Evolutionary conservation across 2,888 invertebrate species (phyloP).

Genomic region (Himalopsyche kuldschensis): DNA sequence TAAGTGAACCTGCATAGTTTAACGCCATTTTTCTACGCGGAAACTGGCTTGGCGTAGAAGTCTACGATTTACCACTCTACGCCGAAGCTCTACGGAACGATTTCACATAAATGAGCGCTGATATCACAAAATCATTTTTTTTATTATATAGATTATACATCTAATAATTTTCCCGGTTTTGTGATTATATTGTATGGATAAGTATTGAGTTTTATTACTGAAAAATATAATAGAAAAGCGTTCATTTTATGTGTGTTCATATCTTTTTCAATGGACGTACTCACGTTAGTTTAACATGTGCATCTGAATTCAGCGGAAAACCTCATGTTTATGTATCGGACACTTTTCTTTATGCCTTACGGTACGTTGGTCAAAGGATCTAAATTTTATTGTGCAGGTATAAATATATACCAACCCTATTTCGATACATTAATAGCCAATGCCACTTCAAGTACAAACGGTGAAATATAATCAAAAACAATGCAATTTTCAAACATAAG

Average conservation of each 20-base stretch:
- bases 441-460: no score
- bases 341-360: not conserved
- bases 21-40: not conserved
- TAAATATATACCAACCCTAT: not conserved
- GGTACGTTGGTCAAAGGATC: no score
- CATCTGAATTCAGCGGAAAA: not conserved
- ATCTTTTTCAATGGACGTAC: not conserved
- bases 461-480: no score
- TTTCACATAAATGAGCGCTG: not conserved
- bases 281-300: not conserved
- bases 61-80: not conserved
- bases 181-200: no score
- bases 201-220: no score
- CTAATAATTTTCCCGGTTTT: no score
- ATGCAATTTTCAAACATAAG: no score
- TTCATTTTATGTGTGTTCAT: not conserved
- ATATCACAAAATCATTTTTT: not conserved
- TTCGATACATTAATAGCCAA: no score
- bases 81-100: not conserved
- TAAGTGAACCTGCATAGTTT: not conserved
- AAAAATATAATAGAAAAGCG: no score
- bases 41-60: not conserved
- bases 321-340: slow-evolving; percentile 17
- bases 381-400: not conserved
- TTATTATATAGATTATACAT: not conserved